phyloP scores from a whole-genome alignment of 2,113 vertebrate species.

The Gopherus flavomarginatus region DNA sequence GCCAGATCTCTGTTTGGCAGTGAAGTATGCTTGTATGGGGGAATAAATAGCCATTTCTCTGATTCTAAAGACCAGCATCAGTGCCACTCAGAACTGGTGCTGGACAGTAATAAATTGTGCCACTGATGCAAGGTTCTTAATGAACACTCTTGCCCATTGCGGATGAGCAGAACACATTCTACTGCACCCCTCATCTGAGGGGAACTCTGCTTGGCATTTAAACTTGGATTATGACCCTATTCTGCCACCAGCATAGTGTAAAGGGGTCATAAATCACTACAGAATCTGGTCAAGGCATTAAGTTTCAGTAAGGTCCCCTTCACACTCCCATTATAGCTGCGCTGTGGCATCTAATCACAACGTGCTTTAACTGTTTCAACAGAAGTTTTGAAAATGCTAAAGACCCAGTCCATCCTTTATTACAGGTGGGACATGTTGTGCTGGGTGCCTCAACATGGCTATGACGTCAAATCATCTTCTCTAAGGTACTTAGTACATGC shows the following conservation, averaged over 20 bases:
- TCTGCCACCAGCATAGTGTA: rapidly evolving
- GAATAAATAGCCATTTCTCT: background rate
- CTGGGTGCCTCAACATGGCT: background rate
- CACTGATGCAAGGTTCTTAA: rapidly evolving
- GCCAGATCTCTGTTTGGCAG: too few relatives aligned
- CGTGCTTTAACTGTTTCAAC: background rate
- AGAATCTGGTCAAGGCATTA: background rate
- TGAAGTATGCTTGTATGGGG: background rate
- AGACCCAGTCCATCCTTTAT: background rate
- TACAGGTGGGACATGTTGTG: background rate
- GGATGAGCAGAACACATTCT: background rate
- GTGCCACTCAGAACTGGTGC: background rate
- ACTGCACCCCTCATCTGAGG: background rate
- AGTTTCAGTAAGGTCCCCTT: background rate
- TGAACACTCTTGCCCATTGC: background rate
- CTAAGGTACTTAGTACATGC: background rate
- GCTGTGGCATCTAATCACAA: background rate
- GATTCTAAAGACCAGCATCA: background rate
- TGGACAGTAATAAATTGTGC: rapidly evolving
- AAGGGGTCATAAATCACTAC: rapidly evolving
- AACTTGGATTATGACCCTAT: background rate
- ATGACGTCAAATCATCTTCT: background rate
- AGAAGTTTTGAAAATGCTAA: background rate
- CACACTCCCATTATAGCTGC: background rate
- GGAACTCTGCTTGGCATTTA: background rate